phyloP scores from a whole-genome alignment of 2,888 invertebrate genomes.

The Dorcus hopei region DNA sequence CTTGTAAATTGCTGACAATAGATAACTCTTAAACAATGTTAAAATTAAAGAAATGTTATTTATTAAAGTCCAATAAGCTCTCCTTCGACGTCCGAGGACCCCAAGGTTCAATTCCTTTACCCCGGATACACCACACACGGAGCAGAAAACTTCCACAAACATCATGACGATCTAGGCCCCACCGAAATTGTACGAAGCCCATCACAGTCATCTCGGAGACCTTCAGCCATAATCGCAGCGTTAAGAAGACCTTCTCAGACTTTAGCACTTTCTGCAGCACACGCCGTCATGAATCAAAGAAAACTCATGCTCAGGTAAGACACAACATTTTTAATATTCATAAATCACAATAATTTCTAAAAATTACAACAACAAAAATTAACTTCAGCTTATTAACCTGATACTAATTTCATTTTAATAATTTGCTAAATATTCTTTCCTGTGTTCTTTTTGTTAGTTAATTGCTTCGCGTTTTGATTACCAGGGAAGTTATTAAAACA shows the following conservation, averaged over 20 bases:
- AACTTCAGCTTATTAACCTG: too few relatives aligned
- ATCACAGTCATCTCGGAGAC: slow-evolving; percentile 51
- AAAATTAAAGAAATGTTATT: too few relatives aligned
- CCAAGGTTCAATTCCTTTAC: too few relatives aligned
- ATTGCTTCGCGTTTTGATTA: too few relatives aligned
- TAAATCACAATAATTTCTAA: background rate
- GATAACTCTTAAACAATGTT: too few relatives aligned
- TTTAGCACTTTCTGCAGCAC: slow-evolving; percentile 57
- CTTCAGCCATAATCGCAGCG: slow-evolving; percentile 63
- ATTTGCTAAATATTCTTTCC: background rate
- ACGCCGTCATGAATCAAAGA: slow-evolving; percentile 43
- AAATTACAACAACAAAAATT: background rate
- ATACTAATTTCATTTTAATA: background rate
- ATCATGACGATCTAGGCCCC: too few relatives aligned
- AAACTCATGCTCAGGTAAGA: slow-evolving; percentile 38
- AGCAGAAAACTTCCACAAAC: background rate
- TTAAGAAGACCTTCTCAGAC: slow-evolving; percentile 60
- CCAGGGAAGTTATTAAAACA: too few relatives aligned
- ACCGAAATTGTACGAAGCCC: slow-evolving; percentile 6
- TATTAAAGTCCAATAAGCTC: too few relatives aligned
- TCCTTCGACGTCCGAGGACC: too few relatives aligned
- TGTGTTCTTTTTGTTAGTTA: background rate
- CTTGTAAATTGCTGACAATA: too few relatives aligned
- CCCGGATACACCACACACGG: background rate
- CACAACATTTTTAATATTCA: background rate